phyloP scores from a whole-genome alignment of 2,797 vertebrate genomes.

The Sebastes hubbsi region DNA sequence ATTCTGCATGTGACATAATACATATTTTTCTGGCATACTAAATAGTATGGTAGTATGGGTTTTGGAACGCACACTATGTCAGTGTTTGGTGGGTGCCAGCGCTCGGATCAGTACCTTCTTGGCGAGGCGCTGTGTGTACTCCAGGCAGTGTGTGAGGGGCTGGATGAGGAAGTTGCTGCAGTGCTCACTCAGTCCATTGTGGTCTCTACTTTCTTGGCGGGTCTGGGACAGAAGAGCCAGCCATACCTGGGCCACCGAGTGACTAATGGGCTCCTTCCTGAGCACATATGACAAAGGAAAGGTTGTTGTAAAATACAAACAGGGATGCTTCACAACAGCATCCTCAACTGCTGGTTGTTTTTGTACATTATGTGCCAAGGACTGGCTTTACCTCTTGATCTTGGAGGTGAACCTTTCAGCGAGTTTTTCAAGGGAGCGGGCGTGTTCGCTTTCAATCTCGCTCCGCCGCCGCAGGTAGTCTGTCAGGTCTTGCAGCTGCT shows the following conservation, averaged over 20 bases:
- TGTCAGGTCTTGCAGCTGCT: constrained; percentile 81
- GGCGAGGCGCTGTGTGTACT: constrained; percentile 81
- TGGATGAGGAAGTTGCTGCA: constrained; percentile 74
- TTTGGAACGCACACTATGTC: background rate
- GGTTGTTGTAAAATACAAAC: background rate
- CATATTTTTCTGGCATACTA: no score
- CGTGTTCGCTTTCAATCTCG: constrained; percentile 83
- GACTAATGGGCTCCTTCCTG: constrained; percentile 79
- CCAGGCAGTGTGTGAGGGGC: constrained; percentile 78
- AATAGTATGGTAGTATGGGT: no score
- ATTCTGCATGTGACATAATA: accelerated
- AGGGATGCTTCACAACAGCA: background rate
- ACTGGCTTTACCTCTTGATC: constrained; percentile 72
- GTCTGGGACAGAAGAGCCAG: constrained; percentile 78
- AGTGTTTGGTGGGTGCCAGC: background rate
- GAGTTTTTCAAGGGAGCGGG: constrained; percentile 82
- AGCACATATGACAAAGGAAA: background rate
- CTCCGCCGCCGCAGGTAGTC: constrained; percentile 82
- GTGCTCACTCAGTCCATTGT: constrained; percentile 75
- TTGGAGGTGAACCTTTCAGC: constrained; percentile 78
- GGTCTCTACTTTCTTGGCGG: constrained; percentile 80
- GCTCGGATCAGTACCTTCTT: constrained; percentile 74
- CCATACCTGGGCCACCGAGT: constrained; percentile 78
- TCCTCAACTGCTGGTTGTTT: background rate
- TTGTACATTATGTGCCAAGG: accelerated